These are phyloP conservation scores for Tyria jacobaeae DNA, from an alignment of 2,888 invertebrate species.

Conservation along the genomic window DNA sequence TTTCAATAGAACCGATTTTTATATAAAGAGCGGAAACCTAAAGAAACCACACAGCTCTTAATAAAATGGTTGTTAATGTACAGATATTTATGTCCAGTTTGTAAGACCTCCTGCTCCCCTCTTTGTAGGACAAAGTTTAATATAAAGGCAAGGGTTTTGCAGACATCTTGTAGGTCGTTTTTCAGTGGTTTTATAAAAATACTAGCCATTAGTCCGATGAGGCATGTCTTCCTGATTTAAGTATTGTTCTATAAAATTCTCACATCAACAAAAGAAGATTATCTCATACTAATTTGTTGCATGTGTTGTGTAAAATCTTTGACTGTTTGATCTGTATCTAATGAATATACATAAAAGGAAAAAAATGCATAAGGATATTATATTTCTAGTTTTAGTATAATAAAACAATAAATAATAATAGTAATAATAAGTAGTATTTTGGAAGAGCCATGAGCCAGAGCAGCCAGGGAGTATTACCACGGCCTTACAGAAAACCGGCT, in stretches of 20 bases:
- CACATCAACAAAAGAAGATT: conserved; percentile 67
- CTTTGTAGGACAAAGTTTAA: conserved; percentile 7
- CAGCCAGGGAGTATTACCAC: too few relatives aligned
- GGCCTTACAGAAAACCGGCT: too few relatives aligned
- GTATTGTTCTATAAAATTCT: conserved; percentile 73
- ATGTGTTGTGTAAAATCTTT: conserved; percentile 26
- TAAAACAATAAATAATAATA: too few relatives aligned
- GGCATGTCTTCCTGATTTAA: conserved; percentile 75
- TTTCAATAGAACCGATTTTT: conserved; percentile 13
- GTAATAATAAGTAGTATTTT: too few relatives aligned
- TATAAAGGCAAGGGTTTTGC: neutral
- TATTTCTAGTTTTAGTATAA: too few relatives aligned
- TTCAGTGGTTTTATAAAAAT: conserved; percentile 50
- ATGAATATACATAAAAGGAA: too few relatives aligned
- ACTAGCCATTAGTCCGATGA: conserved; percentile 77
- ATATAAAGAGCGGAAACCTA: neutral
- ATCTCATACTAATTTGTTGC: conserved; percentile 47
- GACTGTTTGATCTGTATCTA: neutral
- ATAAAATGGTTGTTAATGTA: conserved; percentile 5
- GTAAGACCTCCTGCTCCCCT: conserved; percentile 1
- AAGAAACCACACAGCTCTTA: conserved; percentile 2
- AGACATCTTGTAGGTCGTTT: conserved; percentile 35
- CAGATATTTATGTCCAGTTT: conserved; percentile 8
- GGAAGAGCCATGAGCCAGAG: too few relatives aligned
- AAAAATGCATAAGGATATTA: too few relatives aligned